Evolutionary conservation across 2,113 vertebrate genomes (phyloP).

Genomic region (Alosa alosa): DNA sequence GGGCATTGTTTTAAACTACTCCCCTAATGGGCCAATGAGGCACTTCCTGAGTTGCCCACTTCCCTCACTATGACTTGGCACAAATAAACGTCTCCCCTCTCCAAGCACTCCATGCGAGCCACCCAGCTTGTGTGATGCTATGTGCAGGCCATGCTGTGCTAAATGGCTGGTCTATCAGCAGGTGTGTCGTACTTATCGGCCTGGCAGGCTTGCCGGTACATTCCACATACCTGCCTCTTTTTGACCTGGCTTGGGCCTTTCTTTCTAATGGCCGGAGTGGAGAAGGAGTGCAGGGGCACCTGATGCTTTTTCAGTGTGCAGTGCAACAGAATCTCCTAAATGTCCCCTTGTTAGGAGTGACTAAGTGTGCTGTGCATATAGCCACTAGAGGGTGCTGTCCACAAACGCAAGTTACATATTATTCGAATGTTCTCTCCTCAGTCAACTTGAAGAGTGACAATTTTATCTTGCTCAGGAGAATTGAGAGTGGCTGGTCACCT

Average conservation of each 20-base stretch:
- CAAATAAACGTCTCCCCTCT: background rate
- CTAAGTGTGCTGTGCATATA: background rate
- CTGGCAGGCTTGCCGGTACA: background rate
- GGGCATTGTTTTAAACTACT: background rate
- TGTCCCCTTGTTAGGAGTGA: background rate
- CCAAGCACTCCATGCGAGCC: background rate
- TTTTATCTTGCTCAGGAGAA: background rate
- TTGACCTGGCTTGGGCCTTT: background rate
- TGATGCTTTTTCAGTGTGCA: background rate
- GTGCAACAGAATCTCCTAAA: background rate
- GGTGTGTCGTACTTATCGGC: background rate
- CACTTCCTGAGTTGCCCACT: background rate
- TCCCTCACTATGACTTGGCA: background rate
- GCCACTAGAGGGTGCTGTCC: constrained; percentile 41
- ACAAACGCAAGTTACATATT: constrained; percentile 9
- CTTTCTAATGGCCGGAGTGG: background rate
- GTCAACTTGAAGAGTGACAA: background rate
- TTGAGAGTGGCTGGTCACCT: background rate
- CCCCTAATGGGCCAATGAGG: background rate
- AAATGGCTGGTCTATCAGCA: background rate
- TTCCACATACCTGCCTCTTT: background rate
- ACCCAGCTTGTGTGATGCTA: background rate
- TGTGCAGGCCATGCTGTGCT: background rate
- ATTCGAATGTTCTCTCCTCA: background rate
- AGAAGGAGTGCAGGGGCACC: background rate